Base-by-base conservation (phyloP, 2,888 invertebrate genomes). In the Cerceris rybyensis region DNA sequence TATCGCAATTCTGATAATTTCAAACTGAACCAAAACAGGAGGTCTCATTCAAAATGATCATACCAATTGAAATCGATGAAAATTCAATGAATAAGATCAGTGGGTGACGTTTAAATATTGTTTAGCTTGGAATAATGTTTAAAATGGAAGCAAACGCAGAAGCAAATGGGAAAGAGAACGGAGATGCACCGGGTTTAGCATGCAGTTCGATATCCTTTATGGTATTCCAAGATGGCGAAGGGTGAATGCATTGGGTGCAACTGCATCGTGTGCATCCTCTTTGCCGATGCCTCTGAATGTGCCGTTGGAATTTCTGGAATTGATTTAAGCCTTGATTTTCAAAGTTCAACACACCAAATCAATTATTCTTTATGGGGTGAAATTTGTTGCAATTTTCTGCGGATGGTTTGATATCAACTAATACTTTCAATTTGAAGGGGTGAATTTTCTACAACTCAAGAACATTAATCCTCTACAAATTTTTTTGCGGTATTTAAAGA, bases 181-280 rank as follows among this genome's bases (percentile, higher is more conserved):
- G 59, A 50, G 61, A 73, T 69, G 59, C 76, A 49, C 72, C n/a
- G 11, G 11, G 8, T 39, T 17, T 55, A 64, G 57, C 63, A 59
- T 50, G 42, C 28, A 66, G 28, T 14, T 28, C 46, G 70, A 41
- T 60, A 50, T 70, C 55, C 11, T 71, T 73, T 70, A 70, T 75
- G 81, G 76, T 79, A 82, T 82, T 80, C 65, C 81, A 82, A 75
- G 66, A 80, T 82, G 81, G 81, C 81, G 58, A 6, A 14, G 11
- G 46, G 67, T 55, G 14, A 43, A 55, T 57, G 67, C 57, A 67
- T 55, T 55, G 6, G 43, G 28, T 41, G 39, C 66, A 66, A 54
- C 66, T 39, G 54, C 55, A 54, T 43, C 59, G 11, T 5, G 59
- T 13, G 60, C 43, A 60, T 60, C 43, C 60, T n/a, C 7, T 0